Evolutionary conservation across 2,113 vertebrate genomes (phyloP).

Genomic region (Catharus fuscescens): DNA sequence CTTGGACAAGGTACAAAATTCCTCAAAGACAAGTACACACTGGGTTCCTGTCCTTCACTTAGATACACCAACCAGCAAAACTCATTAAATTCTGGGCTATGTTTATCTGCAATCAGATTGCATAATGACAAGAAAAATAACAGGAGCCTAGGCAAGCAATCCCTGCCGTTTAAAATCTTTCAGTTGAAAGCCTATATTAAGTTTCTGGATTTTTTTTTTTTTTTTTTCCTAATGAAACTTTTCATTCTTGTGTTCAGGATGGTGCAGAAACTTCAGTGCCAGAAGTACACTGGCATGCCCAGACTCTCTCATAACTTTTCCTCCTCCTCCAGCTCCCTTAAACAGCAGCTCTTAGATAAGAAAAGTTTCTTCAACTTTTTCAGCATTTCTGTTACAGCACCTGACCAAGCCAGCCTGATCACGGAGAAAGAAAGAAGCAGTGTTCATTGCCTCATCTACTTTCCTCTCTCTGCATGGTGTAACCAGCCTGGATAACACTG

Average conservation of each 20-base stretch:
- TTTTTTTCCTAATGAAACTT: neutral
- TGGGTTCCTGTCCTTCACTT: neutral
- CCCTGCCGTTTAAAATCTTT: neutral
- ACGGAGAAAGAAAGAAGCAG: neutral
- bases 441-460: constrained; percentile 18
- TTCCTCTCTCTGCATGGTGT: constrained; percentile 36
- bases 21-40: neutral
- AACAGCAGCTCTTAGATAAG: neutral
- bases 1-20: neutral
- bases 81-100: neutral
- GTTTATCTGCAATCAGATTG: neutral
- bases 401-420: constrained; percentile 8
- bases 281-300: neutral
- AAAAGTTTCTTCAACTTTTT: constrained; percentile 46
- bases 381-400: constrained; percentile 3
- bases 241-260: neutral
- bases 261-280: neutral
- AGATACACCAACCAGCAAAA: neutral
- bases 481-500: constrained; percentile 35
- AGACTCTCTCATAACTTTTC: neutral
- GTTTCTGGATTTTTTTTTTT: neutral
- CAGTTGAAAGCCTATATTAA: neutral
- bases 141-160: neutral
- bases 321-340: neutral
- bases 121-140: neutral